Conservation (phyloP, 2,888 invertebrate genomes). For the Gymnosoma rotundatum region DNA sequence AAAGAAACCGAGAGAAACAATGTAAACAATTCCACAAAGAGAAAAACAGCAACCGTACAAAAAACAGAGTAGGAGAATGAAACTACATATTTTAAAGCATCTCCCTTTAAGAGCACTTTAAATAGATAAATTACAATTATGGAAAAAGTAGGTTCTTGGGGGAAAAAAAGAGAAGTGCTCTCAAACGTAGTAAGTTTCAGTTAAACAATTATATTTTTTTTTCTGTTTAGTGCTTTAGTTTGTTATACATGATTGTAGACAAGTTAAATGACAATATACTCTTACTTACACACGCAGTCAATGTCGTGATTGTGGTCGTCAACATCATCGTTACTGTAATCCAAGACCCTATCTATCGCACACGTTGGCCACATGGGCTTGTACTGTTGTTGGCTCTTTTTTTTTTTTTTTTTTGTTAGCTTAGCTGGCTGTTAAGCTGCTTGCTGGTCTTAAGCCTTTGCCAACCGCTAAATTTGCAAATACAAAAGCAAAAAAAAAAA, state of each 20-base stretch:
- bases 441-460: conserved; percentile 56
- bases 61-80: conserved; percentile 24
- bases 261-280: conserved; percentile 62
- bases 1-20: conserved; percentile 24
- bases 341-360: conserved; percentile 62
- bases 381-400: background rate
- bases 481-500: conserved; percentile 13
- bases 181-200: conserved; percentile 11
- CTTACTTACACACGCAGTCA: conserved; percentile 32
- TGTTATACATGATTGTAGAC: conserved; percentile 62
- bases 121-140: conserved; percentile 4
- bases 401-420: background rate
- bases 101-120: background rate
- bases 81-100: background rate
- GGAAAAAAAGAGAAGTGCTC: background rate
- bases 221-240: conserved; percentile 40
- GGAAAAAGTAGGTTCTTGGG: background rate
- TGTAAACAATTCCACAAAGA: conserved; percentile 39
- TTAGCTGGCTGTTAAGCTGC: conserved; percentile 50
- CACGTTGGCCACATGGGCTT: conserved; percentile 58
- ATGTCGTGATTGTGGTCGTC: conserved; percentile 39
- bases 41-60: conserved; percentile 15
- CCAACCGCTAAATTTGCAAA: conserved; percentile 44
- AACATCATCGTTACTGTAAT: conserved; percentile 54
- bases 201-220: conserved; percentile 32